Base-by-base conservation (phyloP, 2,888 invertebrate genomes). In the Sisyra terminalis region DNA sequence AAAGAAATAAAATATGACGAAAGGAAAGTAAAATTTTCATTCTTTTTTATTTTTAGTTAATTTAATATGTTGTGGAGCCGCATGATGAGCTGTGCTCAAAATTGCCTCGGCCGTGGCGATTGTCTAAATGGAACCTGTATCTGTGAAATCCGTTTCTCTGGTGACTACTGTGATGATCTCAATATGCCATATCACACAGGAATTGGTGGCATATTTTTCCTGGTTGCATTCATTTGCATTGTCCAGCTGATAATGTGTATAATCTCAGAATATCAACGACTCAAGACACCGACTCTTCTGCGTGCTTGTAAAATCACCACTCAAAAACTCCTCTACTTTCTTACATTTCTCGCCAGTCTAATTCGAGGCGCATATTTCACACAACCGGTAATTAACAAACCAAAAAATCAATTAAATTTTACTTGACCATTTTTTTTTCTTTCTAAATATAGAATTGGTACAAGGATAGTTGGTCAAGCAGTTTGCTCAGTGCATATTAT, bases 81-180 rank as follows among this genome's bases (percentile, higher is more conserved):
- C 14, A 39, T 39, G 29, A 17, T 18, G 15, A 73, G 71, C 53
- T 84, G 84, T 58, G 71, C 69, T 45, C 73, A 73, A 52, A 83
- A 78, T 62, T 90, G 90, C 66, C 88, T 85, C 55, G 88, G 88
- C 47, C 80, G 85, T 48, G 90, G 90, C 14, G 90, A 90, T 65
- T 90, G 90, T 63, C 75, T 84, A 58, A 87, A 90, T 61, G 89
- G 89, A 49, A 88, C 87, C 43, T 90, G 90, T 59, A 71, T 88
- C 51, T 90, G 90, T 63, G 88, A 89, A 70, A 90, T 90, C 52
- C 73, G 78, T 43, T 92, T 81, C 61, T 73, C 87, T 46, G 90
- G 90, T 8, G 78, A 81, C 46, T 75, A 81, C 55, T 86, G 90
- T 59, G 78, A 80, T 46, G 78, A 80, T 18, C 85, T 82, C 48